Percentiles rank a stretch among this genome's conserved stretches.
Conservation (phyloP, 2,888 invertebrate species). For the Ophraella communa region DNA sequence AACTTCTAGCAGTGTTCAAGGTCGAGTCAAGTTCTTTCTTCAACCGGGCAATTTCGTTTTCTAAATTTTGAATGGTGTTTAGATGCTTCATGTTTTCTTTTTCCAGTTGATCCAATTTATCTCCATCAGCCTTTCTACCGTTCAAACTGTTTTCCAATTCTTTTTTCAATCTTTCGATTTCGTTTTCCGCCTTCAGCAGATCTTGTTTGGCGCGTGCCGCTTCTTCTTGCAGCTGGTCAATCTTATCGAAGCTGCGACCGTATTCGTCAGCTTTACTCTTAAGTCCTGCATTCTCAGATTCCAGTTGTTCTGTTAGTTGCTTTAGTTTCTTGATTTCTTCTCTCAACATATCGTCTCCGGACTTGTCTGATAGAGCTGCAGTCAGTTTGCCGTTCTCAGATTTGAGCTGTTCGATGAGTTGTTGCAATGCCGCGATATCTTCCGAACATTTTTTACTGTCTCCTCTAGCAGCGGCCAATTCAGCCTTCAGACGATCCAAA, state of each 20-base stretch:
- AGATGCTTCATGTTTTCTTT: conserved; percentile 39
- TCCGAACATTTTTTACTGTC: not conserved
- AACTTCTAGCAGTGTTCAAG: conserved; percentile 37
- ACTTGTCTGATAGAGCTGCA: not conserved
- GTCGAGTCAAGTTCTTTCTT: conserved; percentile 42
- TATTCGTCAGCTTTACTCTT: conserved; percentile 32
- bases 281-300: conserved; percentile 34
- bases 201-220: conserved; percentile 36
- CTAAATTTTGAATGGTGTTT: conserved; percentile 36
- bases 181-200: conserved; percentile 33
- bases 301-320: conserved; percentile 24
- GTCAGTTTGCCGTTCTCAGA: not conserved
- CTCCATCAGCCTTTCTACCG: conserved; percentile 33
- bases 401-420: not conserved
- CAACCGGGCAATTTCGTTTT: conserved; percentile 39
- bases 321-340: conserved; percentile 36
- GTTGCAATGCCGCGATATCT: conserved; percentile 2
- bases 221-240: conserved; percentile 35
- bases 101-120: conserved; percentile 40
- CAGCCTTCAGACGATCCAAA: conserved; percentile 30
- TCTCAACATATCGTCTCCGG: conserved; percentile 24
- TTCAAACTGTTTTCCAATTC: conserved; percentile 35
- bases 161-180: conserved; percentile 39
- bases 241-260: conserved; percentile 34
- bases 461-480: not conserved